A percentile compares a stretch with the other conserved stretches of the same genome.
Evolutionary conservation across 2,113 vertebrate species (phyloP).

Genomic region (Varanus salvator): DNA sequence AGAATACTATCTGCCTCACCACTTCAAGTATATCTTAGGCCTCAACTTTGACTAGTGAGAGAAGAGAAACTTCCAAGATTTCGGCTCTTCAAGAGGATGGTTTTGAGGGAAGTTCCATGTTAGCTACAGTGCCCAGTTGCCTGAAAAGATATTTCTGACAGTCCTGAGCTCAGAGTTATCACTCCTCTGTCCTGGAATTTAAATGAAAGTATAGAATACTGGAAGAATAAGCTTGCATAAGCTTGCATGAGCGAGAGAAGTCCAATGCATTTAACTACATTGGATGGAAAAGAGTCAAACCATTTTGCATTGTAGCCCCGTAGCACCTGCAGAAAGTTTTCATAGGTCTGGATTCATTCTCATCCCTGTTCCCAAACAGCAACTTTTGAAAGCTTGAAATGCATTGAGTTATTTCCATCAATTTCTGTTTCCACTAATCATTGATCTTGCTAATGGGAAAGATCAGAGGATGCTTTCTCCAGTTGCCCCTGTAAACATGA

Average conservation of each 20-base stretch:
- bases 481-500: neutral
- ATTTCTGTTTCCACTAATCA: neutral
- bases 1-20: too few relatives aligned
- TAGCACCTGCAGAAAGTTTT: neutral
- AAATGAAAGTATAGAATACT: neutral
- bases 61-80: neutral
- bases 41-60: neutral
- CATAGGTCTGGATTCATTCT: too few relatives aligned
- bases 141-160: neutral
- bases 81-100: conserved; percentile 25
- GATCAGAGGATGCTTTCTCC: neutral
- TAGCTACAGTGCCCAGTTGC: conserved; percentile 13
- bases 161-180: neutral
- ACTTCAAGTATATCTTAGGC: too few relatives aligned
- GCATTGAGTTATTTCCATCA: neutral
- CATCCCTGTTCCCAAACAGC: too few relatives aligned
- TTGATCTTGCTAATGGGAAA: neutral
- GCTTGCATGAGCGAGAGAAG: too few relatives aligned
- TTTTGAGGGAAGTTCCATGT: conserved; percentile 7
- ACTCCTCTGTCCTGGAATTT: rapidly evolving
- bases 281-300: too few relatives aligned
- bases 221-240: neutral
- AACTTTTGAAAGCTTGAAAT: neutral
- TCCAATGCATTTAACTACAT: too few relatives aligned
- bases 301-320: neutral